Evolutionary conservation across 2,888 invertebrate genomes (phyloP), one percentile per base, ranked within the genome.

Genomic region (Pharmacophagus antenor): DNA sequence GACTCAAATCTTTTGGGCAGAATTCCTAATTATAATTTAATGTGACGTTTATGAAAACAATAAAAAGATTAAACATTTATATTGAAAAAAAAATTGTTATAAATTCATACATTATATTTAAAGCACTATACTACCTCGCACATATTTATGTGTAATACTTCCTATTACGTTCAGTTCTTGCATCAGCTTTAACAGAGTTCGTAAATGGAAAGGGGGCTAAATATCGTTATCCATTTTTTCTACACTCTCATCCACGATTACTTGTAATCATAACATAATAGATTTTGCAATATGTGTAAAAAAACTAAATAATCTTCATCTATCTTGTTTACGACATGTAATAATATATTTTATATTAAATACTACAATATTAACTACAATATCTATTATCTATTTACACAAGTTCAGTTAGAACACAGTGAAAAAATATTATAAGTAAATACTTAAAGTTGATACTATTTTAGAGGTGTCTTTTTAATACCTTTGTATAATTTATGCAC

Each of bases 131-230:
- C 56, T 56, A 55, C 56, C 61, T 56, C 57, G 59, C 48, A 17
- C 46, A 37, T 42, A 21, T 27, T 58, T 37, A 25, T 61, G 47
- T 51, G 49, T 61, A 62, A 62, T 59, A 64, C 61, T 65, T 63
- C 61, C 60, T 64, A 63, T 61, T 62, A 58, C 46, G 48, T 41
- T 53, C 48, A 48, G 53, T 23, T 50, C 55, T 65, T 63, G 60
- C 58, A 62, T 52, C 55, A 64, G 48, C 53, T 61, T 54, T 50
- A 58, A 61, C 63, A 57, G 63, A 56, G 60, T 62, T 56, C 64
- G 61, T 63, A 62, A 70, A 67, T 70, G 68, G 71, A 70, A 70
- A 68, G 65, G 72, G 41, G 58, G 64, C 62, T 65, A 2, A 12
- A 31, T 31, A 31, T 31, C 31, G 15, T 15, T 31, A 7, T 25